Base-by-base conservation (phyloP, 1,140 invertebrate genomes). In the Notospermus geniculatus region DNA sequence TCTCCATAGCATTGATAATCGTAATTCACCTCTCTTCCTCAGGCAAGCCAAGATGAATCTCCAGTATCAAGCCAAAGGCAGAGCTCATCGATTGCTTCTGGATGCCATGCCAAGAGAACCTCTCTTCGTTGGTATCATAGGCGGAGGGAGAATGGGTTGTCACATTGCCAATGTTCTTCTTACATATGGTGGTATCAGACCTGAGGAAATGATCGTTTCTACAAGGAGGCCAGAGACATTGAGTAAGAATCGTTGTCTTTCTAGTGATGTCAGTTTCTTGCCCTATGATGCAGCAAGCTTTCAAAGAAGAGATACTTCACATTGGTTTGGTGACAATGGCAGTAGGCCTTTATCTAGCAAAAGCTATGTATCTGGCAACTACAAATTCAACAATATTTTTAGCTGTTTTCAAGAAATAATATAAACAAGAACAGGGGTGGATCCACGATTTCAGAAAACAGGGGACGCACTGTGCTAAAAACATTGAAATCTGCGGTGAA, bases 221-320 rank as follows among this genome's bases (percentile, higher is more conserved):
- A 80, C 80, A 46, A 65, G 80, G 27, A 65, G 79, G 59, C 80
- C 80, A 65, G 80, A 81, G 64, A 77, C 71, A 50, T 60, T 79
- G 58, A 72, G 78, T 79, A 71, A 54, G 56, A 56, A 39, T 17
- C 43, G 30, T 2, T 15, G 54, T n/a, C 27, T 23, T 39, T 43
- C 28, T 50, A 56, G 30, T 9, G 9, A 56, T 56, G 23, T 25
- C 13, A 56, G 11, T 54, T 46, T 46, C 50, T 11, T 17, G 22
- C 11, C 23, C 11, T 17, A 13, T 25, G 11, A 11, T 13, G 23
- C 9, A 22, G 11, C 23, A 15, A 17, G 23, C 23, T 53, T 23
- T 22, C 22, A 15, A 13, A 53, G 11, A 17, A 53, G 13, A 53
- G 22, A 11, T 15, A 53, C 15, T 11, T 13, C 23, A 17, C 22